phyloP scores from a whole-genome alignment of 2,797 vertebrate genomes.

The Acestrorhynchus altus region DNA sequence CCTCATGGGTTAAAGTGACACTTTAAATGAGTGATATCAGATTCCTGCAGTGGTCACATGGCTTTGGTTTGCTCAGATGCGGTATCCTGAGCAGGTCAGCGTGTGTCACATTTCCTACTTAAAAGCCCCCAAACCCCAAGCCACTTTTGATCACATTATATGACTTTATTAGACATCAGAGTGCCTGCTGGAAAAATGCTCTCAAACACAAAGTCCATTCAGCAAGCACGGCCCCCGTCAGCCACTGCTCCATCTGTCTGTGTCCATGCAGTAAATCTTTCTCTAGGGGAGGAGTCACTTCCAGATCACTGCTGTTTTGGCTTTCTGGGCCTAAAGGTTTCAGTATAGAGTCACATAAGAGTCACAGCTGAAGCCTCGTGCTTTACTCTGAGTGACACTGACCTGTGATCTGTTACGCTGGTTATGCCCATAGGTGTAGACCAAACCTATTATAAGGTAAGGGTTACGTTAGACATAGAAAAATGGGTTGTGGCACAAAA shows the following conservation, averaged over 20 bases:
- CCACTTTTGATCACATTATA: constrained; percentile 36
- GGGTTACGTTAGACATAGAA: too few relatives aligned
- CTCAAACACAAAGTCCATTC: constrained; percentile 19
- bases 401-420: neutral
- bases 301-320: neutral
- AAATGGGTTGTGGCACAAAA: too few relatives aligned
- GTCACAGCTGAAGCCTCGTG: neutral
- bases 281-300: neutral
- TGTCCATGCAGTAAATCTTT: neutral
- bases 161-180: constrained; percentile 15
- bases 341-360: neutral
- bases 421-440: neutral
- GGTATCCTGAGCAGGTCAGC: constrained; percentile 4
- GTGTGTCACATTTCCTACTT: neutral
- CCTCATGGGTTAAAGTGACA: neutral
- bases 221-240: neutral
- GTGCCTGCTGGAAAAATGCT: constrained; percentile 19
- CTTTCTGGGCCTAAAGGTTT: neutral
- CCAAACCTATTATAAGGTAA: too few relatives aligned
- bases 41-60: neutral
- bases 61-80: neutral
- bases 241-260: constrained; percentile 1
- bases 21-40: constrained; percentile 7
- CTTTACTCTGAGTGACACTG: neutral
- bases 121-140: constrained; percentile 11